These are phyloP conservation scores for Macrobrachium rosenbergii DNA, from an alignment of 1,140 invertebrate species.

Conservation along the genomic window DNA sequence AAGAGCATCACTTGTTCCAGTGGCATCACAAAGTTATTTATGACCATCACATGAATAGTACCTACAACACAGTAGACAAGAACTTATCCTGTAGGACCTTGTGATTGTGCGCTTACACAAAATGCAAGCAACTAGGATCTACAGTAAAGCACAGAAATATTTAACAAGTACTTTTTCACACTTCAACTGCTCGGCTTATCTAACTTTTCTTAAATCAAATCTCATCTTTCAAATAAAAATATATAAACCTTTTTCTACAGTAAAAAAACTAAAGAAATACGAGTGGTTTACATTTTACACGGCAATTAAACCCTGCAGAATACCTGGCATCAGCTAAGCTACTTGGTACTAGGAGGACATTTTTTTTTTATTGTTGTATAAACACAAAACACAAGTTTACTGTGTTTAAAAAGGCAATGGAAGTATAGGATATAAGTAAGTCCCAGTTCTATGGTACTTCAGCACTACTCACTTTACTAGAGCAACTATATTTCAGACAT, in stretches of 20 bases:
- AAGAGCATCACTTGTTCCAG: too few relatives aligned
- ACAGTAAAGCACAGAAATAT: slow-evolving; percentile 3
- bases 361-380: slow-evolving; percentile 33
- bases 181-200: not conserved
- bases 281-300: slow-evolving; percentile 14
- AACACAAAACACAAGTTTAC: slow-evolving; percentile 35
- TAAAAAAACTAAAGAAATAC: slow-evolving; percentile 7
- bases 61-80: not conserved
- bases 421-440: slow-evolving; percentile 5
- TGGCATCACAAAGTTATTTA: not conserved
- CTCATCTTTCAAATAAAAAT: slow-evolving; percentile 13
- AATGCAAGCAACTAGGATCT: slow-evolving; percentile 44
- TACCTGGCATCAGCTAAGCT: slow-evolving; percentile 16
- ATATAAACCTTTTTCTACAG: slow-evolving; percentile 39
- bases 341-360: slow-evolving; percentile 25
- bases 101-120: slow-evolving; percentile 30
- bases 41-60: not conserved
- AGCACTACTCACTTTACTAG: slow-evolving; percentile 40
- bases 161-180: not conserved
- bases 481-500: slow-evolving; percentile 23
- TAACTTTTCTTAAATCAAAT: not conserved
- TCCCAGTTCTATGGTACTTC: slow-evolving; percentile 30
- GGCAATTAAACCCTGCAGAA: not conserved
- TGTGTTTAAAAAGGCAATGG: slow-evolving; percentile 35
- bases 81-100: slow-evolving; percentile 6